These are phyloP conservation scores for Cistogaster globosa DNA, from an alignment of 2,888 invertebrate species.

Conservation along the genomic window DNA sequence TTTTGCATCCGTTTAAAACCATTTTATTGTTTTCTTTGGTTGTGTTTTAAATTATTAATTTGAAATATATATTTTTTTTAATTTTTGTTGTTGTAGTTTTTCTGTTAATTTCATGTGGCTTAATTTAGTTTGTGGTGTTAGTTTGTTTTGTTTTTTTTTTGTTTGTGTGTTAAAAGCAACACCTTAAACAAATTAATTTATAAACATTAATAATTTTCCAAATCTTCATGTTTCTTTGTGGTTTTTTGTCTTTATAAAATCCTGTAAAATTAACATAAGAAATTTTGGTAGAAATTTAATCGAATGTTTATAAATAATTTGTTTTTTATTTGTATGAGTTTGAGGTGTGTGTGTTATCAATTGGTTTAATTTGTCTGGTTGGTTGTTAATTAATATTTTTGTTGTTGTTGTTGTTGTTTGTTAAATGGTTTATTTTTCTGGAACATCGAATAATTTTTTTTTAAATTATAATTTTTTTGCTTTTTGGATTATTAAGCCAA, in stretches of 20 bases:
- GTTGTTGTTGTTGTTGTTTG: slow-evolving; percentile 21
- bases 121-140: slow-evolving; percentile 36
- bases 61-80: slow-evolving; percentile 3
- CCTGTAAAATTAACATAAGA: slow-evolving; percentile 9
- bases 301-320: slow-evolving; percentile 58
- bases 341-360: slow-evolving; percentile 69
- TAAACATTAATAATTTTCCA: slow-evolving; percentile 61
- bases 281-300: slow-evolving; percentile 33
- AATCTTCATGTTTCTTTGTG: slow-evolving; percentile 43
- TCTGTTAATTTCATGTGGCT: slow-evolving; percentile 44
- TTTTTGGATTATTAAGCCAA: slow-evolving; percentile 28
- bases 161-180: background rate
- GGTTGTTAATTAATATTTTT: slow-evolving; percentile 21
- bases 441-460: slow-evolving; percentile 23
- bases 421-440: slow-evolving; percentile 44
- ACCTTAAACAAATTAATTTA: slow-evolving; percentile 58
- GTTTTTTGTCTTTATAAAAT: slow-evolving; percentile 28
- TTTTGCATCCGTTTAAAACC: slow-evolving; percentile 43
- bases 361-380: slow-evolving; percentile 38
- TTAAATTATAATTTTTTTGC: background rate
- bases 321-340: slow-evolving; percentile 50
- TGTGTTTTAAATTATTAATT: background rate
- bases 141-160: background rate
- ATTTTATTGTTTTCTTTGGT: slow-evolving; percentile 40
- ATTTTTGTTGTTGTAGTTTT: background rate